Evolutionary conservation across 2,888 invertebrate genomes (phyloP).

Genomic region (Orgyia antiqua): DNA sequence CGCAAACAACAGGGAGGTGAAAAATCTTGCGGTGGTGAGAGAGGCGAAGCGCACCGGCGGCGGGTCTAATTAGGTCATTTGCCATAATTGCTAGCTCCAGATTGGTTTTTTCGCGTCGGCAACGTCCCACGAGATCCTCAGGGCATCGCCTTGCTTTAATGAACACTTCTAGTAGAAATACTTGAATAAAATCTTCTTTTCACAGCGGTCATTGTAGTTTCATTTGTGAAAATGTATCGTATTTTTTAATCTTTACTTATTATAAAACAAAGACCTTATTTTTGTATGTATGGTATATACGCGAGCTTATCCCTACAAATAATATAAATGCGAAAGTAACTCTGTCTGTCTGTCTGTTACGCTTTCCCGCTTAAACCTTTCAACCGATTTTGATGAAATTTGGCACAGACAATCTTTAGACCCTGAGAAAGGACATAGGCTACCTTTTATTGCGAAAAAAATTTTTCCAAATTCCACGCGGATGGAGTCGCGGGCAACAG

Average conservation of each 20-base stretch:
- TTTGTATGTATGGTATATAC: too few relatives aligned
- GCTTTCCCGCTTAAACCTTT: too few relatives aligned
- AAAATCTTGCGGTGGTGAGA: constrained; percentile 45
- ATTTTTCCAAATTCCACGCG: too few relatives aligned
- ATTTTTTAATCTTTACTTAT: neutral
- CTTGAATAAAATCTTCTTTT: constrained; percentile 26
- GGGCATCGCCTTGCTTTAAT: constrained; percentile 54
- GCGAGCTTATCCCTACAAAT: too few relatives aligned
- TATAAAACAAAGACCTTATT: too few relatives aligned
- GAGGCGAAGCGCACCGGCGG: constrained; percentile 33
- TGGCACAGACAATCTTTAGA: too few relatives aligned
- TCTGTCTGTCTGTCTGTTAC: too few relatives aligned
- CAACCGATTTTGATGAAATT: too few relatives aligned
- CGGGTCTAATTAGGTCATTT: constrained; percentile 66
- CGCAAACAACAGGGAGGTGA: constrained; percentile 47
- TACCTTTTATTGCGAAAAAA: too few relatives aligned
- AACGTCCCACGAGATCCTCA: constrained; percentile 52
- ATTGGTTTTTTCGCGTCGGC: constrained; percentile 74
- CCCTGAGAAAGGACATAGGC: too few relatives aligned
- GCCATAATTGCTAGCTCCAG: constrained; percentile 69
- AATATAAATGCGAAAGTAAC: too few relatives aligned
- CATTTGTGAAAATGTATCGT: constrained; percentile 5
- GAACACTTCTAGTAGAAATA: constrained; percentile 48
- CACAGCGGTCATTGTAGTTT: constrained; percentile 14
- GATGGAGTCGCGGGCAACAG: too few relatives aligned